Evolutionary conservation across 2,797 vertebrate genomes (phyloP).

Genomic region (Xenops minutus): DNA sequence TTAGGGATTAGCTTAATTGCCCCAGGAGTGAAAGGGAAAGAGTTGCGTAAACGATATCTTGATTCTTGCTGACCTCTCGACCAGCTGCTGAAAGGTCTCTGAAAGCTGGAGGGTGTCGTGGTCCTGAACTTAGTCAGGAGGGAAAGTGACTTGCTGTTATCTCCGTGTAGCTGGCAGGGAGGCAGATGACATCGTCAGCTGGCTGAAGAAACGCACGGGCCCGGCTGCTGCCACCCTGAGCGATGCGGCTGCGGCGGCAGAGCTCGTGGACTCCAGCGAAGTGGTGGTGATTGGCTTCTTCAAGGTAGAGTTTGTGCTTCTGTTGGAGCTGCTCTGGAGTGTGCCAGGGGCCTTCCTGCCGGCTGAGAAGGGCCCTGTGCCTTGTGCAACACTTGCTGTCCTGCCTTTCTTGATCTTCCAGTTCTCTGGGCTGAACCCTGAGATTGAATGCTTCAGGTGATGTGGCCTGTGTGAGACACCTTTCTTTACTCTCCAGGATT

Average conservation of each 20-base stretch:
- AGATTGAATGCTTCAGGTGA: background rate
- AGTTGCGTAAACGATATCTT: background rate
- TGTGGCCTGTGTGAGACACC: background rate
- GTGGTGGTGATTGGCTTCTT: slow-evolving; percentile 95
- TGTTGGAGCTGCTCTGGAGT: fast-evolving
- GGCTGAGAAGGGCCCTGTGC: background rate
- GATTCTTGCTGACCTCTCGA: background rate
- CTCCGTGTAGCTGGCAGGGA: slow-evolving; percentile 87
- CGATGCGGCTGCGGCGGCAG: slow-evolving; percentile 78
- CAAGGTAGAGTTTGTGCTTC: slow-evolving; percentile 80
- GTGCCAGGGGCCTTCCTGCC: background rate
- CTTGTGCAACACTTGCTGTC: background rate
- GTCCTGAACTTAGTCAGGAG: fast-evolving
- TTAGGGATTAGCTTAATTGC: background rate
- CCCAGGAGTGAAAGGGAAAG: background rate
- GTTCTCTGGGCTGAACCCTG: background rate
- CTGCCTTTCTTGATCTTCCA: slow-evolving; percentile 1
- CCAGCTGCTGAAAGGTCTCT: background rate
- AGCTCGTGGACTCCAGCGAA: slow-evolving; percentile 87
- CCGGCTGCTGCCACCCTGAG: slow-evolving; percentile 82
- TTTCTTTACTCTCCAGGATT: slow-evolving; percentile 75
- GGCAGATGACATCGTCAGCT: slow-evolving; percentile 90
- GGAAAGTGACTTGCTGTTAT: background rate
- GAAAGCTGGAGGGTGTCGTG: background rate
- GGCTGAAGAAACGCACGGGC: slow-evolving; percentile 96